Conservation (phyloP, 2,113 vertebrate genomes). For the Rhadina sibilatrix region DNA sequence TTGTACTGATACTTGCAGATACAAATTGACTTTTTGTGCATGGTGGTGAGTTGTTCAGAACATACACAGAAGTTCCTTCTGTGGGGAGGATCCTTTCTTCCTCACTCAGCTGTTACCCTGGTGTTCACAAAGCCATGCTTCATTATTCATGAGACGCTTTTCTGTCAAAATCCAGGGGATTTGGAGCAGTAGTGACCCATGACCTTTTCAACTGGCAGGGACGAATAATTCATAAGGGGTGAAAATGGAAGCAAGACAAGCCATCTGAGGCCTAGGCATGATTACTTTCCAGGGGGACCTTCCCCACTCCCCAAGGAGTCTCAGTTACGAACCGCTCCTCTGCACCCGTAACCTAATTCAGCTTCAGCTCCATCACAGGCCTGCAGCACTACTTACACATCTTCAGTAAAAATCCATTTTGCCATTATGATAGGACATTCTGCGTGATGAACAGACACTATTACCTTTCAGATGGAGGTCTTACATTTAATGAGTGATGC, state of each 20-base stretch:
- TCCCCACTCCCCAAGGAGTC: not conserved
- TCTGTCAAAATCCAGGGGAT: constrained; percentile 55
- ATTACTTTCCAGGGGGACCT: constrained; percentile 10
- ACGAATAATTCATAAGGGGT: constrained; percentile 71
- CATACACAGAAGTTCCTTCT: not conserved
- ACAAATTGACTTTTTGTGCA: not conserved
- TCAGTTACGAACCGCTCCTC: not conserved
- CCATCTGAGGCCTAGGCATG: constrained; percentile 59
- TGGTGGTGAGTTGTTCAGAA: constrained; percentile 1
- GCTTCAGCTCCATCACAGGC: not conserved
- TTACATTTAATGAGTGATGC: not conserved
- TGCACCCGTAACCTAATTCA: constrained; percentile 5
- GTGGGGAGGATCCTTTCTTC: not conserved
- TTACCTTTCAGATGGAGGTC: constrained; percentile 4
- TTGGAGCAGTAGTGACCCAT: constrained; percentile 44
- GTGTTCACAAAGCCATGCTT: constrained; percentile 34
- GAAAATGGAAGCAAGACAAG: constrained; percentile 60
- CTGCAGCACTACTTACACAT: not conserved
- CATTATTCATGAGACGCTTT: constrained; percentile 58
- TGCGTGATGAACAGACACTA: not conserved
- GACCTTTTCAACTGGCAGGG: constrained; percentile 56
- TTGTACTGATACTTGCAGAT: not conserved
- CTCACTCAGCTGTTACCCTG: not conserved
- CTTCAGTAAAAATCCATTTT: constrained; percentile 39
- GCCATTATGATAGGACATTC: not conserved